phyloP scores from a whole-genome alignment of 2,888 invertebrate species.

The Tenthredo distinguenda region DNA sequence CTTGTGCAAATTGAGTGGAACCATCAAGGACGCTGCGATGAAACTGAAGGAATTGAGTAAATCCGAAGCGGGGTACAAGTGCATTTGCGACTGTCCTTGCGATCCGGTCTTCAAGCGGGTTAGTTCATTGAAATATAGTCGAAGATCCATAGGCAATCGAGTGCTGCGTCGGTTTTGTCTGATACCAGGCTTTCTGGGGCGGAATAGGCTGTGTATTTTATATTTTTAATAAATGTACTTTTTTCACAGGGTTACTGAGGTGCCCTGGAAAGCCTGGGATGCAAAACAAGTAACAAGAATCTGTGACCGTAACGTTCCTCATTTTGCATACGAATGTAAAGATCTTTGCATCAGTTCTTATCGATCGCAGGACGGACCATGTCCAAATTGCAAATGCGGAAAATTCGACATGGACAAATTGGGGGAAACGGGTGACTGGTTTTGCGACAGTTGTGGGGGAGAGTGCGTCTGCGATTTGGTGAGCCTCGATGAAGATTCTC shows the following conservation, averaged over 20 bases:
- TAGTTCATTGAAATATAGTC: not conserved
- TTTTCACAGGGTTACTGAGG: constrained; percentile 45
- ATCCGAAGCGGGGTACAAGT: constrained; percentile 45
- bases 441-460: constrained; percentile 57
- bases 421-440: constrained; percentile 56
- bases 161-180: not conserved
- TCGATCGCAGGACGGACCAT: constrained; percentile 24
- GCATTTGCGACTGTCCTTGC: constrained; percentile 42
- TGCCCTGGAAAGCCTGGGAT: constrained; percentile 61
- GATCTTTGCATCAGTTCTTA: not conserved
- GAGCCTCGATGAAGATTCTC: constrained; percentile 24
- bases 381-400: constrained; percentile 55
- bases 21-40: constrained; percentile 56
- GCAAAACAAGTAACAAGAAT: not conserved
- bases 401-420: constrained; percentile 54
- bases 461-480: constrained; percentile 54
- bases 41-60: constrained; percentile 56
- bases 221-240: constrained; percentile 24
- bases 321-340: not conserved
- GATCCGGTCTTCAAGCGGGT: not conserved
- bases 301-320: not conserved
- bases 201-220: not conserved
- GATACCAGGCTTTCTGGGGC: constrained; percentile 57
- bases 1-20: constrained; percentile 56
- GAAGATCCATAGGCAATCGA: not conserved